Conservation (phyloP, 1,140 invertebrate species). For the Drosophila ironensis region DNA sequence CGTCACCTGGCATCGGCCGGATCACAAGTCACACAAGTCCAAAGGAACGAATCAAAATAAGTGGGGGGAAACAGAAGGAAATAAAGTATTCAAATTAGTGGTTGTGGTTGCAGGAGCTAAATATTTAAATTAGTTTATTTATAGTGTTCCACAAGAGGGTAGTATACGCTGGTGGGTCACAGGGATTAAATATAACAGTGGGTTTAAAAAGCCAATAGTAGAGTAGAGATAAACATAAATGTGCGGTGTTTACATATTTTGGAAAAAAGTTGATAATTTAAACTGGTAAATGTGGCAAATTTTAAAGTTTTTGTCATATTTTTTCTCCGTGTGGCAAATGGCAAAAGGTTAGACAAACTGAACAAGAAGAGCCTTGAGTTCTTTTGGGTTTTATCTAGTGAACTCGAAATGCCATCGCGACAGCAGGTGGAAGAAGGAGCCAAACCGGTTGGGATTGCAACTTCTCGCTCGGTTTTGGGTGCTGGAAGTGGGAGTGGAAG, state of each 20-base stretch:
- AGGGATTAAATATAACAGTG: too few species aligned
- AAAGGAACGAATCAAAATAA: conserved; percentile 7
- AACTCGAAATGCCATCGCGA: conserved; percentile 37
- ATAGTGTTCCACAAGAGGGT: conserved; percentile 15
- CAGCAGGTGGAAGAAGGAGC: conserved; percentile 28
- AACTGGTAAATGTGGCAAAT: not conserved
- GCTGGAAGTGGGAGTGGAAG: conserved; percentile 3
- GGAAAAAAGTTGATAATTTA: too few species aligned
- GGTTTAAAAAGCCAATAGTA: too few species aligned
- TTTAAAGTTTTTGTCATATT: not conserved
- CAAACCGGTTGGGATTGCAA: conserved; percentile 26
- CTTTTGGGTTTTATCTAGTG: conserved; percentile 24
- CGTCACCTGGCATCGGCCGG: conserved; percentile 57
- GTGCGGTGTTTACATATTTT: too few species aligned
- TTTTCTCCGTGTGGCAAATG: conserved; percentile 8
- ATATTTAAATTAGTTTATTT: conserved; percentile 26
- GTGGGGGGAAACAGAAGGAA: conserved; percentile 33
- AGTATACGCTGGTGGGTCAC: not conserved
- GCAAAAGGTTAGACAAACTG: conserved; percentile 20
- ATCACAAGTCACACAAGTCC: not conserved
- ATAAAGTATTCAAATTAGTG: conserved; percentile 42
- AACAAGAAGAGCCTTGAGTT: conserved; percentile 39
- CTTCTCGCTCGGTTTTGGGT: conserved; percentile 18
- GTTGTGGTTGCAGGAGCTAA: conserved; percentile 19
- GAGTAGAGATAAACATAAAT: too few species aligned